Evolutionary conservation across 2,113 vertebrate species (phyloP).

Genomic region (Pseudorasbora parva): DNA sequence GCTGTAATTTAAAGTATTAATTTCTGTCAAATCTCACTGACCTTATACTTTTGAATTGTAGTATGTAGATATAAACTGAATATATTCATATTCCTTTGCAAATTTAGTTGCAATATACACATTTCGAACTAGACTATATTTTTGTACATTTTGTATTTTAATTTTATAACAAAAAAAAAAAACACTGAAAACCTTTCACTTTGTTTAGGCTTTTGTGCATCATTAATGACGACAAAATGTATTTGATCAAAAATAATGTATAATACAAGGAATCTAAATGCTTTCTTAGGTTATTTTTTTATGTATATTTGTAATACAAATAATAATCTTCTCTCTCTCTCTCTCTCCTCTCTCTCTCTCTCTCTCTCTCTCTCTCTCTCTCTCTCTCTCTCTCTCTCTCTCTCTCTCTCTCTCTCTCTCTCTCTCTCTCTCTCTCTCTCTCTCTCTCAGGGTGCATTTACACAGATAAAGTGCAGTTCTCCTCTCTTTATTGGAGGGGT

Average conservation of each 20-base stretch:
- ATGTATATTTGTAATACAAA: neutral
- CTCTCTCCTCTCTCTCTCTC: no score
- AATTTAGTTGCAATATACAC: neutral
- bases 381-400: no score
- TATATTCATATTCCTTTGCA: no score
- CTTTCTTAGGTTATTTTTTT: neutral
- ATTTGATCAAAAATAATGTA: neutral
- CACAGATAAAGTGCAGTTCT: slow-evolving; percentile 95
- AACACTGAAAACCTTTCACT: neutral
- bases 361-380: no score
- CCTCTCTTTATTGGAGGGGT: slow-evolving; percentile 91
- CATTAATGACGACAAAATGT: neutral
- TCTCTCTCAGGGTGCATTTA: slow-evolving; percentile 88
- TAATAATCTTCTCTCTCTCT: no score
- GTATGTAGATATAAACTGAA: neutral
- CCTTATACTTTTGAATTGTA: neutral
- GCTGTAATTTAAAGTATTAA: no score
- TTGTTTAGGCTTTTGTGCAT: neutral
- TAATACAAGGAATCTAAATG: neutral
- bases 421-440: neutral
- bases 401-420: no score
- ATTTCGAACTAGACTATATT: neutral
- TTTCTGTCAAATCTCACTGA: neutral
- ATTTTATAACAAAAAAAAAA: neutral
- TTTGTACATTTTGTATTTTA: neutral